Conservation (phyloP, 1,140 invertebrate species). For the Cherax quadricarinatus region DNA sequence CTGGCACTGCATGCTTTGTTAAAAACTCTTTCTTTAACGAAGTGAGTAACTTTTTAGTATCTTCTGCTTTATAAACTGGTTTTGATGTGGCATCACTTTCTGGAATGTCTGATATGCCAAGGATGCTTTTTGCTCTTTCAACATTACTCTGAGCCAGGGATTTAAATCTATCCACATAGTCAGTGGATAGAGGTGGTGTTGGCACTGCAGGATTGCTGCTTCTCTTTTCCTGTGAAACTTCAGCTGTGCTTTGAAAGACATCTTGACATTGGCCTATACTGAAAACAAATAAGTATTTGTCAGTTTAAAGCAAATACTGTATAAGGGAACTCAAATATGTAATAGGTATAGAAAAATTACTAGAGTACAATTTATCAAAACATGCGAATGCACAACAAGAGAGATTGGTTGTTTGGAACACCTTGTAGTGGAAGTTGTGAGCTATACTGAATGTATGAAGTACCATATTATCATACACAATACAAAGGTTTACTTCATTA, state of each 20-base stretch:
- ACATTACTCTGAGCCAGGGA: background rate
- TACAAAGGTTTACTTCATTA: no score
- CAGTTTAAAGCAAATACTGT: no score
- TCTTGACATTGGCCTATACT: background rate
- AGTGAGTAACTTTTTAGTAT: background rate
- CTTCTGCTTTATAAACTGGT: background rate
- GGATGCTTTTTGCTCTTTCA: background rate
- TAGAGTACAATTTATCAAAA: no score
- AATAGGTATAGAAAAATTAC: no score
- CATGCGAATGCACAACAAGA: no score
- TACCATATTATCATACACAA: no score
- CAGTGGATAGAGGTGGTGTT: background rate
- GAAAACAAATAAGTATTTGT: background rate
- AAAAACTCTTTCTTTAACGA: constrained; percentile 4
- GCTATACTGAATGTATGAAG: no score
- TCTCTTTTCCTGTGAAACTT: background rate
- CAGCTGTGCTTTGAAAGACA: background rate
- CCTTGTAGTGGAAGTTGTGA: no score
- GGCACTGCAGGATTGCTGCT: background rate
- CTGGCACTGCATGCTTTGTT: background rate
- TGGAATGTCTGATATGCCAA: background rate
- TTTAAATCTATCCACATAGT: background rate
- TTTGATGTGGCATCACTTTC: background rate
- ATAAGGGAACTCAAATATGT: no score
- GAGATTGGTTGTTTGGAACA: no score